phyloP scores from a whole-genome alignment of 2,113 vertebrate species.

The pig (Sus scrofa) region T2T-Sscrofa CM000812.6:138941001-138941500 shows the following conservation, averaged over 20 bases:
- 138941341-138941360: neutral
- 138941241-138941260: too few species aligned
- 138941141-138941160: neutral
- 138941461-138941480: neutral
- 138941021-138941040: neutral
- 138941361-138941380: neutral
- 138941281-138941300: neutral
- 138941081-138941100: too few species aligned
- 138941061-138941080: neutral
- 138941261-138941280: too few species aligned
- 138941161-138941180: neutral
- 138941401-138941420: slow-evolving; percentile 81
- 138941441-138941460: slow-evolving; percentile 88
- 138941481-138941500: neutral
- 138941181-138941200: neutral
- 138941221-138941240: neutral
- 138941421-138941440: slow-evolving; percentile 86
- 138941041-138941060: neutral
- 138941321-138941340: neutral
- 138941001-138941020: neutral
- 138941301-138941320: neutral
- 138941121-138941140: neutral
- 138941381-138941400: neutral
- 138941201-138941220: neutral
- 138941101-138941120: fast-evolving